Evolutionary conservation across 2,888 invertebrate species (phyloP), one percentile per base, ranked within the genome.

Genomic region (Neoaliturus tenellus): DNA sequence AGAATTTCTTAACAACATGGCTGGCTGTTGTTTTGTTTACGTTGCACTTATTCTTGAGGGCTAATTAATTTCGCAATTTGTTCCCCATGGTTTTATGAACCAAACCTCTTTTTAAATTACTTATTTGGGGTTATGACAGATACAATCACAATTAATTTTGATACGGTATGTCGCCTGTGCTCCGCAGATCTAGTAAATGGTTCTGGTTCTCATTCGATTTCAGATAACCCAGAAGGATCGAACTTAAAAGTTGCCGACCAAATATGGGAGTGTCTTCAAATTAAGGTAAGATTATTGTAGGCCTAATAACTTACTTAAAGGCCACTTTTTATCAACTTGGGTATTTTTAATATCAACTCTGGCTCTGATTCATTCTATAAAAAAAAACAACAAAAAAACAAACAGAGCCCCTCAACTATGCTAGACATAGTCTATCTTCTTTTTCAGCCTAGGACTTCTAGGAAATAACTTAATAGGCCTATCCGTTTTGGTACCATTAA

Each of bases 231-330:
- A 20, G 78, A 78, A 78, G 78, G 51, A 33, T 33, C 51, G 78
- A 80, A 75, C 39, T 41, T 83, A 17, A 75, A 78, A 78, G 33
- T 83, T 25, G 62, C 51, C 31, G 67, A 62, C 17, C 58, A 48
- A 62, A 83, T 83, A 62, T 67, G 48, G 75, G 83, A 83, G 78
- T 83, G 83, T 80, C 83, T 83, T 23, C 83, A 83, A 44, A 83
- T 83, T 67, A 83, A 83, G 80, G 83, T 83, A 83, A 35, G 35
- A 10, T 35, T 6, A 35, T 10, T 6, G 35, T 35, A 35, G 35
- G 35, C 35, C 35, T 35, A 35, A 35, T 44, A 12, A 39, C 39
- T 12, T 39, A 39, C 39, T n/a, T n/a, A n/a, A n/a, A n/a, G n/a
- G n/a, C n/a, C n/a, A n/a, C n/a, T n/a, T n/a, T n/a, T n/a, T n/a